Evolutionary conservation across 2,113 vertebrate species (phyloP).

Genomic region (Hepsetus odoe): DNA sequence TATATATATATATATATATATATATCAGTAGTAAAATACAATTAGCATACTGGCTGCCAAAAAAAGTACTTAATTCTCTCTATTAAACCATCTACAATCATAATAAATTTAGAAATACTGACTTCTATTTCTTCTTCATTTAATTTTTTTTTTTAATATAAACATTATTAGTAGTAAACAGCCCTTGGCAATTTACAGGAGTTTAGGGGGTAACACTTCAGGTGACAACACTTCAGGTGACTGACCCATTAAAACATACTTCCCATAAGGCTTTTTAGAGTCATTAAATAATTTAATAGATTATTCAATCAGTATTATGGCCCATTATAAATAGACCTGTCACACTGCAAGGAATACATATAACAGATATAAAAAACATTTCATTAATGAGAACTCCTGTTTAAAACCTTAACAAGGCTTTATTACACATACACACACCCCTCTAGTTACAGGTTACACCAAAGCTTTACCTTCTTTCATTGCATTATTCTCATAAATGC

Average conservation of each 20-base stretch:
- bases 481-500: constrained; percentile 58
- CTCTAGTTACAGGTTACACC: neutral
- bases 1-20: no score
- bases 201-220: neutral
- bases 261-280: constrained; percentile 33
- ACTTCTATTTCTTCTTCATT: neutral
- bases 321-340: neutral
- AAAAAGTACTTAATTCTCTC: constrained; percentile 50
- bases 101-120: constrained; percentile 40
- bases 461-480: constrained; percentile 2
- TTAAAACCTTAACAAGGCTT: constrained; percentile 56
- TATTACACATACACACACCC: constrained; percentile 10
- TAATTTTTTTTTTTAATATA: neutral
- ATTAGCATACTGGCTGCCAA: constrained; percentile 57
- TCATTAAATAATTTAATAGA: neutral
- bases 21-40: constrained; percentile 72
- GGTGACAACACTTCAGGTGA: neutral
- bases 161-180: constrained; percentile 2
- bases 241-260: neutral
- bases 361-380: no score
- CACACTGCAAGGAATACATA: no score
- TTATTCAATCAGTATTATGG: constrained; percentile 4
- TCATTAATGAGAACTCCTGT: neutral
- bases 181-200: constrained; percentile 28
- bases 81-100: constrained; percentile 43